Conservation (phyloP, 1,140 invertebrate genomes). For the Neodiprion lecontei region DNA sequence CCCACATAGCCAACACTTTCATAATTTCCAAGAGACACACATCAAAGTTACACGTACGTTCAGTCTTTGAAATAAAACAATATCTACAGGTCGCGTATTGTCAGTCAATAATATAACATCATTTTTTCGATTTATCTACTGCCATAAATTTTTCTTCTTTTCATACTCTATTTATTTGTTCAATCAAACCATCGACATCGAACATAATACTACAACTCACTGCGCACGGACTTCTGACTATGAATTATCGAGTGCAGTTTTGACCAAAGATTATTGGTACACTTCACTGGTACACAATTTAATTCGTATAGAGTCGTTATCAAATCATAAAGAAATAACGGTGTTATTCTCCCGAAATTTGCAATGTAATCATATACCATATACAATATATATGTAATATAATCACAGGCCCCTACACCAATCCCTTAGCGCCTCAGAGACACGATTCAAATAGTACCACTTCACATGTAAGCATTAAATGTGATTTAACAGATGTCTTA, state of each 20-base stretch:
- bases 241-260: not conserved
- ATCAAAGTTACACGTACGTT: constrained; percentile 35
- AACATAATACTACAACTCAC: not conserved
- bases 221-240: not conserved
- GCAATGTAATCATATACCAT: not conserved
- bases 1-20: not conserved
- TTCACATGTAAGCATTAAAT: constrained; percentile 15
- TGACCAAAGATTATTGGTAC: not conserved
- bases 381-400: not conserved
- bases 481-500: constrained; percentile 11
- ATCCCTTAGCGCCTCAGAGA: not conserved
- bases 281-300: not conserved
- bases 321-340: constrained; percentile 3
- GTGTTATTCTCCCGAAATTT: not conserved
- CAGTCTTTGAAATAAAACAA: constrained; percentile 52
- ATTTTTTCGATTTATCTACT: not conserved
- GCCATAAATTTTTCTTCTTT: not conserved
- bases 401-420: not conserved
- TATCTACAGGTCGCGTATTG: constrained; percentile 54
- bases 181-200: not conserved
- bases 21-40: constrained; percentile 27
- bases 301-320: not conserved
- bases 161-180: no score
- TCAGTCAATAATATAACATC: constrained; percentile 39
- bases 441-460: constrained; percentile 18